These are phyloP conservation scores for Cheilinus undulatus DNA, from an alignment of 2,113 vertebrate genomes.

Conservation along the genomic window DNA sequence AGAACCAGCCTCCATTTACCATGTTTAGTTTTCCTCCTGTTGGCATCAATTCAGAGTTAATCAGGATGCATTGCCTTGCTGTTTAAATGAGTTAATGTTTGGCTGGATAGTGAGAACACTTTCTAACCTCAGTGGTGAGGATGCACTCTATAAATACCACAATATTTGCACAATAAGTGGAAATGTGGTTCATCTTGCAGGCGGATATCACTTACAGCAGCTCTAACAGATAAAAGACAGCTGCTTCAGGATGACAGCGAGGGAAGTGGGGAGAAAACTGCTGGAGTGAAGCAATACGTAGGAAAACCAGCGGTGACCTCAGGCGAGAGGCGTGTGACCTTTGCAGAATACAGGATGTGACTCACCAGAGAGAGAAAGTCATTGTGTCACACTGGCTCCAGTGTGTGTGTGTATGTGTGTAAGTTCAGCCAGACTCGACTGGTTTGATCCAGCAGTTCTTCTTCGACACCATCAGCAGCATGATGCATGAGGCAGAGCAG, in stretches of 20 bases:
- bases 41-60: slow-evolving; percentile 6
- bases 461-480: slow-evolving; percentile 12
- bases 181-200: slow-evolving; percentile 12
- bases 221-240: slow-evolving; percentile 14
- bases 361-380: slow-evolving; percentile 51
- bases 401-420: too few species aligned
- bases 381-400: slow-evolving; percentile 41
- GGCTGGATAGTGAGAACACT: not conserved
- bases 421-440: slow-evolving; percentile 58
- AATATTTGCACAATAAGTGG: slow-evolving; percentile 22
- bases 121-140: slow-evolving; percentile 15
- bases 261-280: not conserved
- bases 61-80: not conserved
- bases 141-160: slow-evolving; percentile 29
- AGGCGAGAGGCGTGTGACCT: slow-evolving; percentile 40
- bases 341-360: slow-evolving; percentile 61
- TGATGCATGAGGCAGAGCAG: slow-evolving; percentile 41
- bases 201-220: slow-evolving; percentile 10
- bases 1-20: not conserved
- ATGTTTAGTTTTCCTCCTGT: not conserved
- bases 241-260: slow-evolving; percentile 11
- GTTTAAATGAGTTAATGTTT: not conserved
- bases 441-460: slow-evolving; percentile 61
- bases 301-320: slow-evolving; percentile 33
- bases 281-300: slow-evolving; percentile 6